Evolutionary conservation across 2,888 invertebrate genomes (phyloP).

Genomic region (Drosophila pullipes): DNA sequence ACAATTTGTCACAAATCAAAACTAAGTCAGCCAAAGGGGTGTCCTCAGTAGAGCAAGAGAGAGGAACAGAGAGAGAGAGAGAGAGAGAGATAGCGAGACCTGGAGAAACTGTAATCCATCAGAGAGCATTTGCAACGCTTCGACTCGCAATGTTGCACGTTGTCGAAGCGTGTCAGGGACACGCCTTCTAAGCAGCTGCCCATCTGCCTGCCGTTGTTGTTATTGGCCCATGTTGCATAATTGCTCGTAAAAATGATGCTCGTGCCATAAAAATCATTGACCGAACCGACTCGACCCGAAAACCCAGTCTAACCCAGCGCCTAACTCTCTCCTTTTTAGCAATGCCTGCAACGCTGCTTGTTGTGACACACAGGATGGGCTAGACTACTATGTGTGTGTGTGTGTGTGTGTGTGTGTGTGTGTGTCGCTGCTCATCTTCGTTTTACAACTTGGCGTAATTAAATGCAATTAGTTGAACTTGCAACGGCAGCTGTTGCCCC

Average conservation of each 20-base stretch:
- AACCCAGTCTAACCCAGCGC: slow-evolving; percentile 16
- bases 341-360: slow-evolving; percentile 23
- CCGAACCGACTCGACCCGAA: slow-evolving; percentile 39
- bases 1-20: slow-evolving; percentile 79
- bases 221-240: slow-evolving; percentile 45
- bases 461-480: slow-evolving; percentile 73
- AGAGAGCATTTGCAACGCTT: slow-evolving; percentile 69
- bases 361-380: slow-evolving; percentile 65
- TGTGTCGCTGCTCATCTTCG: slow-evolving; percentile 39
- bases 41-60: slow-evolving; percentile 22
- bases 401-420: slow-evolving; percentile 11
- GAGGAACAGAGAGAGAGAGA: not conserved
- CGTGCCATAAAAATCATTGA: slow-evolving; percentile 75
- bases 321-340: slow-evolving; percentile 25
- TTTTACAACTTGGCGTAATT: slow-evolving; percentile 74
- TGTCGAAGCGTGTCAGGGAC: slow-evolving; percentile 73
- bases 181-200: slow-evolving; percentile 71
- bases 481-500: slow-evolving; percentile 38
- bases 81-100: not conserved
- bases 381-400: slow-evolving; percentile 30
- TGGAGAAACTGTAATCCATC: slow-evolving; percentile 67
- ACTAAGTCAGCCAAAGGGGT: slow-evolving; percentile 74
- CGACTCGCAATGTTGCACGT: slow-evolving; percentile 53
- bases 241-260: slow-evolving; percentile 69
- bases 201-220: slow-evolving; percentile 16